phyloP scores from a whole-genome alignment of 2,888 invertebrate genomes.

The Agrochola lychnidis region DNA sequence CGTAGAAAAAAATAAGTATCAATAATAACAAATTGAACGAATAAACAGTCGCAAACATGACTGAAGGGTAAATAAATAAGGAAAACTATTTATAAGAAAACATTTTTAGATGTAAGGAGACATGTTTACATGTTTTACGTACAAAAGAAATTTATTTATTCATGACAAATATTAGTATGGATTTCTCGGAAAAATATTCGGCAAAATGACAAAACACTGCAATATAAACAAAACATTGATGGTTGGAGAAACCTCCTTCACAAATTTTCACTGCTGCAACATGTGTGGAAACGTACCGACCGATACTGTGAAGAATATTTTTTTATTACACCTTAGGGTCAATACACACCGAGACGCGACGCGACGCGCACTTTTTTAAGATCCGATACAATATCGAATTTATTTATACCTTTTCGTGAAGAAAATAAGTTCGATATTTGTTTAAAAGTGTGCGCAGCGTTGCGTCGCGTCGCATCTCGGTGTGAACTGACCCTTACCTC shows the following conservation, averaged over 20 bases:
- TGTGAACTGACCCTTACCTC: too few species aligned
- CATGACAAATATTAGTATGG: not conserved
- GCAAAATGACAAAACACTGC: not conserved
- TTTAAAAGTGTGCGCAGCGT: too few species aligned
- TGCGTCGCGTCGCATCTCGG: too few species aligned
- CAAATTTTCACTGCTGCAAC: slow-evolving; percentile 26
- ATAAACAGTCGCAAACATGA: slow-evolving; percentile 14
- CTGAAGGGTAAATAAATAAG: slow-evolving; percentile 20
- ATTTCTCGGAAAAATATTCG: slow-evolving; percentile 10
- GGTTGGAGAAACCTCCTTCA: slow-evolving; percentile 15
- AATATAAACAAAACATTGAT: slow-evolving; percentile 9
- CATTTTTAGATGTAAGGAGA: not conserved
- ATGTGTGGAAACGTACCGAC: slow-evolving; percentile 43
- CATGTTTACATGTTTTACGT: slow-evolving; percentile 10
- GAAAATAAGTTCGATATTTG: too few species aligned
- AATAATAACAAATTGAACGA: slow-evolving; percentile 18
- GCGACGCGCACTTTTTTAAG: too few species aligned
- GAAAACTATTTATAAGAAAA: slow-evolving; percentile 27
- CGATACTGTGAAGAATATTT: not conserved
- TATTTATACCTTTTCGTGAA: too few species aligned
- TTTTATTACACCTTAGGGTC: not conserved
- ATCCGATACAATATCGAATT: too few species aligned
- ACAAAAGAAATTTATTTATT: slow-evolving; percentile 21
- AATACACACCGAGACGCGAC: too few species aligned
- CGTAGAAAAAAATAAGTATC: slow-evolving; percentile 12